Evolutionary conservation across 2,888 invertebrate species (phyloP), one percentile per base, ranked within the genome.

Genomic region (Oscheius sp.): DNA sequence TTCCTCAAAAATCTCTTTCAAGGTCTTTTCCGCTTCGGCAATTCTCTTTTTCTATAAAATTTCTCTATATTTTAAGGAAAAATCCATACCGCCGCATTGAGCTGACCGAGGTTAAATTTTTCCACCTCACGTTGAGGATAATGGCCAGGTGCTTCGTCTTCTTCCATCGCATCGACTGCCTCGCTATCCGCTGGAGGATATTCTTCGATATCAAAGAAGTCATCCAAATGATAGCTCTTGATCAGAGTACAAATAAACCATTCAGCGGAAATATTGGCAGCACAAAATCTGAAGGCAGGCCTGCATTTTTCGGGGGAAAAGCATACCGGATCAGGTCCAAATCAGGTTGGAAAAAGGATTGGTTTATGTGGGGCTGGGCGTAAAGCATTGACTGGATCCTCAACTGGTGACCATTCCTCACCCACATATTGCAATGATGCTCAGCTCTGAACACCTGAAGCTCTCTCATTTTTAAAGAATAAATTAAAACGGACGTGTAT

Each of bases 361-460:
- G 74, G 55, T 74, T 75, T 25, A 85, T 79, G 25, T 82, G 80
- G 52, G 78, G 75, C 58, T 84, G 85, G 0, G 79, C 72, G 70
- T 86, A 86, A 63, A 85, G 75, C 52, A 75, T 73, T 18, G 76
- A 63, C 53, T 78, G 78, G 56, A 78, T 75, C 16, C 81, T 71
- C n/a, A 85, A 78, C 29, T 76, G 76, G 1, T 71, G 72, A 5
- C 85, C 85, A 71, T 85, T 86, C 43, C 86, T 63, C 18, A 79
- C 79, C 86, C 86, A 86, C 86, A 86, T 86, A 2, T 76, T 76
- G 18, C 80, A 78, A 53, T 76, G 59, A 73, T 77, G 79, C 64
- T 86, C 85, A 5, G 82, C 72, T 7, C 82, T 68, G 0, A 78
- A 77, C 6, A 69, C 81, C 82, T 84, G 61, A 76, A 76, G n/a